Percentiles rank a stretch among this genome's conserved stretches.
phyloP scores from a whole-genome alignment of 2,797 vertebrate genomes.

The Rhinoraja longicauda region DNA sequence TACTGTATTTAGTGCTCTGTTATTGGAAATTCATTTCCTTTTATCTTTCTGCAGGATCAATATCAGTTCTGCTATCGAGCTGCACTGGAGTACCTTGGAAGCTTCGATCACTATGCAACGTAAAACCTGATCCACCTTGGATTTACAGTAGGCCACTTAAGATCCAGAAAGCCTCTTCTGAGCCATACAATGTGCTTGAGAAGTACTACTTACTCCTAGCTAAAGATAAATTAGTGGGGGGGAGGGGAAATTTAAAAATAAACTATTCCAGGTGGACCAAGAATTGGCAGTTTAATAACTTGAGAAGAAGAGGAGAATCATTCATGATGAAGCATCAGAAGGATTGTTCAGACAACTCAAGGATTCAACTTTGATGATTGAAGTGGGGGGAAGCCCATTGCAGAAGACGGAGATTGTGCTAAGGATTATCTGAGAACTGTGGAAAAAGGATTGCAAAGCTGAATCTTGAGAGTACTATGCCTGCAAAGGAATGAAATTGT shows the following conservation, averaged over 20 bases:
- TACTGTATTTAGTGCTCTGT: neutral
- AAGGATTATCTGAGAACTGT: constrained; percentile 56
- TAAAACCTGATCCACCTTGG: constrained; percentile 72
- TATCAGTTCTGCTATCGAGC: constrained; percentile 99
- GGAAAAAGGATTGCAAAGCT: constrained; percentile 64
- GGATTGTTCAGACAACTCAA: constrained; percentile 76
- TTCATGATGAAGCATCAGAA: constrained; percentile 77
- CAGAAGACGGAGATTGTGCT: constrained; percentile 68
- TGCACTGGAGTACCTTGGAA: constrained; percentile 97
- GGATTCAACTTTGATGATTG: constrained; percentile 72
- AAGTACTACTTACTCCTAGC: constrained; percentile 97
- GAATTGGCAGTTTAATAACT: constrained; percentile 72
- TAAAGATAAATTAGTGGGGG: constrained; percentile 91
- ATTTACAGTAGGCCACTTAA: constrained; percentile 80
- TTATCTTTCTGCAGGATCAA: constrained; percentile 74
- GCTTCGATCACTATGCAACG: constrained; percentile 99
- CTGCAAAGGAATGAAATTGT: constrained; percentile 59
- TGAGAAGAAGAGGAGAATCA: constrained; percentile 68
- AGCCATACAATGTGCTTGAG: constrained; percentile 98
- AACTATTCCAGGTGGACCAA: constrained; percentile 90
- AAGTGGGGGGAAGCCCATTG: constrained; percentile 68
- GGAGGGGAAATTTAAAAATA: constrained; percentile 60
- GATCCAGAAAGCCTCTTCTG: constrained; percentile 95
- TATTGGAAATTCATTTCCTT: constrained; percentile 30
- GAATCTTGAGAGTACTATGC: constrained; percentile 59